Evolutionary conservation across 1,140 invertebrate species (phyloP).

Genomic region (Trachymyrmex septentrionalis): DNA sequence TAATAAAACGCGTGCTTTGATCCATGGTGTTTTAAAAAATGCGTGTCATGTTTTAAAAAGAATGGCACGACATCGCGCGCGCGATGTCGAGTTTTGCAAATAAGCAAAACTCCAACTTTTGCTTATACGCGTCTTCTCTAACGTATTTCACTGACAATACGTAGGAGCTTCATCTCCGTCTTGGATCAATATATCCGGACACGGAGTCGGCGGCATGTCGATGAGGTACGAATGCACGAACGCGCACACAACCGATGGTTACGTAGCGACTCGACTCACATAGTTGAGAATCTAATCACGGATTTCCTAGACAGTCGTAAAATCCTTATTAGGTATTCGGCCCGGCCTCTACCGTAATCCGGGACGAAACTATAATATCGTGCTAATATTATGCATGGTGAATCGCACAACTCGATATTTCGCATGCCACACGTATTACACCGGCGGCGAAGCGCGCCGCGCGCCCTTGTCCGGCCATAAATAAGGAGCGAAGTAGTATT

Average conservation of each 20-base stretch:
- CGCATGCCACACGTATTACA: conserved; percentile 52
- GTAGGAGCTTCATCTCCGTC: not conserved
- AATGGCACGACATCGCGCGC: not conserved
- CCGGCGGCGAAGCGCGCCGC: conserved; percentile 6
- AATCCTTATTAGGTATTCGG: conserved; percentile 61
- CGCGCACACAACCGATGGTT: conserved; percentile 46
- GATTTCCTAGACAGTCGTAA: conserved; percentile 63
- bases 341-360: conserved; percentile 34
- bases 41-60: not conserved
- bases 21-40: not conserved
- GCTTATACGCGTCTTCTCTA: not conserved
- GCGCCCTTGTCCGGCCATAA: conserved; percentile 49
- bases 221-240: conserved; percentile 53
- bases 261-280: conserved; percentile 26
- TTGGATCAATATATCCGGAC: conserved; percentile 53
- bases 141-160: not conserved
- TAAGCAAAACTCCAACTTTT: not conserved
- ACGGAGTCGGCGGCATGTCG: conserved; percentile 41
- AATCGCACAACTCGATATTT: conserved; percentile 60
- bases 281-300: conserved; percentile 62
- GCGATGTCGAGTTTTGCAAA: conserved; percentile 12
- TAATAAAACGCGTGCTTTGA: not conserved
- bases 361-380: conserved; percentile 54
- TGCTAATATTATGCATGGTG: conserved; percentile 62
- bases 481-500: conserved; percentile 62